Percentiles rank a stretch among this genome's conserved stretches.
Conservation (phyloP, 2,888 invertebrate species). For the Heliconius aoede region DNA sequence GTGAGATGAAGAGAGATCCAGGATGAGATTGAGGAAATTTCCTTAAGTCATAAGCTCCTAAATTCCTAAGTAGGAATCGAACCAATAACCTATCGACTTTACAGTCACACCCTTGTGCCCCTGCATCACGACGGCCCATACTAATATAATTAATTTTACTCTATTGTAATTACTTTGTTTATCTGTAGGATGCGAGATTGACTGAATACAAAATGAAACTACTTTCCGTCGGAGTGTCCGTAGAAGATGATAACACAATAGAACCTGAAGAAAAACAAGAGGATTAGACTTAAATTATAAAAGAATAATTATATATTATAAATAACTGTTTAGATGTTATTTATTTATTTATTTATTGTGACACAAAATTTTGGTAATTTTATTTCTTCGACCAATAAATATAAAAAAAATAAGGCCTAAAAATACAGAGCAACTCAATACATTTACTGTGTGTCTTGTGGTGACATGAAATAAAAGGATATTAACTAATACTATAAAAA, state of each 20-base stretch:
- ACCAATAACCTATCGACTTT: too few relatives aligned
- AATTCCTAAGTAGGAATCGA: too few relatives aligned
- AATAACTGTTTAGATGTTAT: neutral
- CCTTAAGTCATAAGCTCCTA: too few relatives aligned
- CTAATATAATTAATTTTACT: too few relatives aligned
- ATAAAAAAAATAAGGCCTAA: neutral
- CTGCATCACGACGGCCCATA: too few relatives aligned
- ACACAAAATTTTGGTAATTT: neutral
- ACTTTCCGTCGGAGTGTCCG: conserved; percentile 80
- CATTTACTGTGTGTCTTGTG: too few relatives aligned
- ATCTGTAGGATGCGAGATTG: conserved; percentile 83
- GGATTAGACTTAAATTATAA: conserved; percentile 46
- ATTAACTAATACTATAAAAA: neutral
- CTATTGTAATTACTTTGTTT: neutral
- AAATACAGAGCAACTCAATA: neutral
- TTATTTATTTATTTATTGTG: neutral
- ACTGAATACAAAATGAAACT: conserved; percentile 85
- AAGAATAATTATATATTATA: neutral
- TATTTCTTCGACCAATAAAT: neutral
- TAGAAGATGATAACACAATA: conserved; percentile 68
- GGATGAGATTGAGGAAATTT: too few relatives aligned
- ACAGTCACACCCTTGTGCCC: too few relatives aligned
- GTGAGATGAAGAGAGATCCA: too few relatives aligned
- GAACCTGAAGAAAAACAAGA: conserved; percentile 49
- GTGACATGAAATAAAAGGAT: neutral